Percentiles rank a stretch among this genome's conserved stretches.
Evolutionary conservation across 1,140 invertebrate genomes (phyloP).

Genomic region (Callitettix versicolor): DNA sequence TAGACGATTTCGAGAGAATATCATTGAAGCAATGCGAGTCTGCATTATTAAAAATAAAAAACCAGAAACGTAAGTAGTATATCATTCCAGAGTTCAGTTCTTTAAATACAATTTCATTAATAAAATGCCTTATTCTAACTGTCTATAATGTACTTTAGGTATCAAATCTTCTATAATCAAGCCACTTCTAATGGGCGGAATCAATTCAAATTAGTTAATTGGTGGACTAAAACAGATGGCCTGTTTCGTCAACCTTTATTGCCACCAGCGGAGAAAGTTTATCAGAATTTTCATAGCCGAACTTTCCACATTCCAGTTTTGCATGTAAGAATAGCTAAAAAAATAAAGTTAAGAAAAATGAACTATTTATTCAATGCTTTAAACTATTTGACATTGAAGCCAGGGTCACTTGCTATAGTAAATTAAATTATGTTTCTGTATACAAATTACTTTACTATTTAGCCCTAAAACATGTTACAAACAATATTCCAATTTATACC

Average conservation of each 20-base stretch:
- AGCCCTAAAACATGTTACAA: too few relatives aligned
- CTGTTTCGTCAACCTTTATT: conserved; percentile 49
- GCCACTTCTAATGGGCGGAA: conserved; percentile 40
- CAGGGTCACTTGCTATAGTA: too few relatives aligned
- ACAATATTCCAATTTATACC: too few relatives aligned
- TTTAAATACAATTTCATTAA: neutral
- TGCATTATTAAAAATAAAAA: conserved; percentile 44
- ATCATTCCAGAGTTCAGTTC: neutral
- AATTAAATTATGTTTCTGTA: too few relatives aligned
- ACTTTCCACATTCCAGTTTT: conserved; percentile 52
- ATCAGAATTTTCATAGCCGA: conserved; percentile 47
- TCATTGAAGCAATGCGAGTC: conserved; percentile 39
- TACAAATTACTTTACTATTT: too few relatives aligned
- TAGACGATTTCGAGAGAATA: conserved; percentile 29
- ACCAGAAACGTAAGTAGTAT: conserved; percentile 39
- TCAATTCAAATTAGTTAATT: conserved; percentile 48
- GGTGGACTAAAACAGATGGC: conserved; percentile 46
- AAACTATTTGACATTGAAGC: too few relatives aligned
- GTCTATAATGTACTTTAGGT: conserved; percentile 33
- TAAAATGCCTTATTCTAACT: neutral
- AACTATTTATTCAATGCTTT: neutral
- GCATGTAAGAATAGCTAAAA: conserved; percentile 40
- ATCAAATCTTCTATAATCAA: conserved; percentile 56
- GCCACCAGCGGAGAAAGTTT: conserved; percentile 43
- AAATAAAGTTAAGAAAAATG: neutral